Evolutionary conservation across 2,797 vertebrate species (phyloP).

Genomic region (Eleutherodactylus coqui): DNA sequence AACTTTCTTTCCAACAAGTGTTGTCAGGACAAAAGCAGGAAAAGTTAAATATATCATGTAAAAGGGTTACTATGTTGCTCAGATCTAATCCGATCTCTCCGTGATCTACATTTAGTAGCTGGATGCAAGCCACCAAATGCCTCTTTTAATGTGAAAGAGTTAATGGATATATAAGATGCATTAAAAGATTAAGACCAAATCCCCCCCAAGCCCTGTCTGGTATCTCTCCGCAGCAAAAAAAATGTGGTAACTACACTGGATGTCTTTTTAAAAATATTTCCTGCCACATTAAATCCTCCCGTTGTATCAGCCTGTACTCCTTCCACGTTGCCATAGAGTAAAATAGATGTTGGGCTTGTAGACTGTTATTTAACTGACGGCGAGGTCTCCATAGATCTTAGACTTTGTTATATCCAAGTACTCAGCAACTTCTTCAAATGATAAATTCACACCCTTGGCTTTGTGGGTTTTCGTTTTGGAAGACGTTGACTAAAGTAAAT

Average conservation of each 20-base stretch:
- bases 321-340: neutral
- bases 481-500: neutral
- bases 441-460: slow-evolving; percentile 18
- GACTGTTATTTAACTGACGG: neutral
- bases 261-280: slow-evolving; percentile 20
- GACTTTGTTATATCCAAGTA: neutral
- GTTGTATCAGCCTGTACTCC: neutral
- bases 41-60: slow-evolving; percentile 44
- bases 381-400: neutral
- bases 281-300: neutral
- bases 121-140: neutral
- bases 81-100: slow-evolving; percentile 12
- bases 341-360: slow-evolving; percentile 9
- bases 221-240: slow-evolving; percentile 1
- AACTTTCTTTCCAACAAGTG: slow-evolving; percentile 36
- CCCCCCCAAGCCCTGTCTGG: slow-evolving; percentile 3
- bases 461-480: slow-evolving; percentile 8
- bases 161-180: slow-evolving; percentile 36
- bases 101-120: slow-evolving; percentile 19
- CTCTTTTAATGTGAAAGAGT: slow-evolving; percentile 17
- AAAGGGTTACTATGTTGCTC: slow-evolving; percentile 20
- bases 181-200: slow-evolving; percentile 34
- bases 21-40: neutral
- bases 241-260: slow-evolving; percentile 11
- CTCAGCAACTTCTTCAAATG: slow-evolving; percentile 28